Conservation (phyloP, 1,140 invertebrate genomes). For the Sinella curviseta region DNA sequence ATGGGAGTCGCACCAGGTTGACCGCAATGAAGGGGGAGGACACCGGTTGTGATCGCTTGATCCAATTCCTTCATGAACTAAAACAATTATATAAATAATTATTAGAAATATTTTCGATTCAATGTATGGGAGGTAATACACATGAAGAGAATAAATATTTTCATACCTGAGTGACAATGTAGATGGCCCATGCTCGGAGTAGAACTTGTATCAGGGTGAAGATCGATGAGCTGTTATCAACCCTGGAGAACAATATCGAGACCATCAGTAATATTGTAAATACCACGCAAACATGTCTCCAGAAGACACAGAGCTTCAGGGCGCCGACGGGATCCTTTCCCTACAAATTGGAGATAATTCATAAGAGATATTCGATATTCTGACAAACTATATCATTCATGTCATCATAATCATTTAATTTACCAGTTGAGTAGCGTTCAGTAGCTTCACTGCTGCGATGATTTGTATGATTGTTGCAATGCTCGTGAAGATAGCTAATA, state of each 20-base stretch:
- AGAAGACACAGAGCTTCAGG: constrained; percentile 28
- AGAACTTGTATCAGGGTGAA: not conserved
- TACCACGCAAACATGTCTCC: constrained; percentile 28
- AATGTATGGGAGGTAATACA: not conserved
- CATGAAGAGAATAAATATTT: no score
- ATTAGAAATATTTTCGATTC: not conserved
- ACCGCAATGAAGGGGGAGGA: not conserved
- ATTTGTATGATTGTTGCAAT: constrained; percentile 22
- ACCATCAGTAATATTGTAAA: not conserved
- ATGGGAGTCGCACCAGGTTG: not conserved
- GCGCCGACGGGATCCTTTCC: constrained; percentile 30
- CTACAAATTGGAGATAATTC: constrained; percentile 14
- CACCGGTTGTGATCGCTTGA: not conserved
- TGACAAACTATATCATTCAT: no score
- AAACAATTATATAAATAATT: no score
- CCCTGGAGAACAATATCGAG: not conserved
- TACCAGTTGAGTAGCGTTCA: constrained; percentile 37
- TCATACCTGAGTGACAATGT: constrained; percentile 5
- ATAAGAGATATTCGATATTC: no score
- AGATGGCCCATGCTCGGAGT: not conserved
- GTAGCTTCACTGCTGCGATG: constrained; percentile 26
- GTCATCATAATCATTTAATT: no score
- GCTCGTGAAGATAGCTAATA: not conserved
- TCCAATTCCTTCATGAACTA: constrained; percentile 23
- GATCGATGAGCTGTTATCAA: not conserved